Conservation (phyloP, 2,888 invertebrate species). For the Galerucella nymphaeae region DNA sequence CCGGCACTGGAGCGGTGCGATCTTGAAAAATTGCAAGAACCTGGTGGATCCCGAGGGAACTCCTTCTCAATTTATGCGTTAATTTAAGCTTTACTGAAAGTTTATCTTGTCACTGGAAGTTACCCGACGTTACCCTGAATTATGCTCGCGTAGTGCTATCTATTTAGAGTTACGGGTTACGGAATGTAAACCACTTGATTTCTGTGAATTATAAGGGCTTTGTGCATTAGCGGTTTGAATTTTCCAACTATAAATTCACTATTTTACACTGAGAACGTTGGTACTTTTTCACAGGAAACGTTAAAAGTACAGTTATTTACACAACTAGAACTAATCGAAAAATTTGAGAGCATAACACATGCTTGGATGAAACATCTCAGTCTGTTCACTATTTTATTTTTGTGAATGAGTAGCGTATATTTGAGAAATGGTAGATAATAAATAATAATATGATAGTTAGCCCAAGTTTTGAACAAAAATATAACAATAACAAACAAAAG, state of each 20-base stretch:
- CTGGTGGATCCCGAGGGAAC: constrained; percentile 44
- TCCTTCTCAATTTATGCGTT: constrained; percentile 53
- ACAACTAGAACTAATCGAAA: too few relatives aligned
- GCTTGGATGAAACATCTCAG: too few relatives aligned
- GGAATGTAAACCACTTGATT: constrained; percentile 35
- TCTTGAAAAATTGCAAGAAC: constrained; percentile 52
- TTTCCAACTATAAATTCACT: background rate
- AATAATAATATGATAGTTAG: too few relatives aligned
- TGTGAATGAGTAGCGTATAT: too few relatives aligned
- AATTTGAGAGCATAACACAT: too few relatives aligned
- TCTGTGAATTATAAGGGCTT: constrained; percentile 7
- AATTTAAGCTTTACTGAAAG: constrained; percentile 54
- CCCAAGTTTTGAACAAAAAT: too few relatives aligned
- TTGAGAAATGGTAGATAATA: too few relatives aligned
- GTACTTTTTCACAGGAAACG: too few relatives aligned
- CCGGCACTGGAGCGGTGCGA: constrained; percentile 43
- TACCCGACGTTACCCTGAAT: constrained; percentile 56
- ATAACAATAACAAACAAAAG: too few relatives aligned
- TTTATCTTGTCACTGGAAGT: constrained; percentile 57
- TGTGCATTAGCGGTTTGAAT: constrained; percentile 1
- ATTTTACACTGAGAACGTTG: background rate
- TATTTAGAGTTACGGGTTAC: constrained; percentile 45
- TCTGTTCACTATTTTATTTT: too few relatives aligned
- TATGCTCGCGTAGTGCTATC: constrained; percentile 55
- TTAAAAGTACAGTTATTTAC: too few relatives aligned